These are phyloP conservation scores for Lordiphosa clarofinis DNA, from an alignment of 1,140 invertebrate species.

Conservation along the genomic window DNA sequence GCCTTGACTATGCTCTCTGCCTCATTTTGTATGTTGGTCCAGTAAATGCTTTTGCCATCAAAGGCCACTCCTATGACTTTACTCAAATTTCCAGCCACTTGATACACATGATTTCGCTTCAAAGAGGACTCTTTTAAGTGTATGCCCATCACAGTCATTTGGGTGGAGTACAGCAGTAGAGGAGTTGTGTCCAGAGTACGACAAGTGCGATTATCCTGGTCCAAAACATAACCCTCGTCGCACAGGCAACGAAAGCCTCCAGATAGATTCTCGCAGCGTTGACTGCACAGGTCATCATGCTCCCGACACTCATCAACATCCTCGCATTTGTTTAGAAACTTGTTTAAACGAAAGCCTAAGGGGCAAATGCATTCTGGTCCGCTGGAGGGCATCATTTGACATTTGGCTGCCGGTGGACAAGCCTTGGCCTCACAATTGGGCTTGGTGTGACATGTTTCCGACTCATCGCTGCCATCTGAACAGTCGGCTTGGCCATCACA, in stretches of 20 bases:
- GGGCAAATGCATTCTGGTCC: constrained; percentile 81
- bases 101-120: constrained; percentile 66
- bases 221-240: constrained; percentile 86
- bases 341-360: constrained; percentile 71
- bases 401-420: constrained; percentile 45
- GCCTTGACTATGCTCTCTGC: constrained; percentile 85
- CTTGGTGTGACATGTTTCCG: constrained; percentile 47
- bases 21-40: constrained; percentile 85
- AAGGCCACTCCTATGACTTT: constrained; percentile 85
- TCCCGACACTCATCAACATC: constrained; percentile 91
- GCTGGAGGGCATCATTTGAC: constrained; percentile 61
- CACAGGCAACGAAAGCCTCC: constrained; percentile 91
- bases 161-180: constrained; percentile 84
- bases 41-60: constrained; percentile 86
- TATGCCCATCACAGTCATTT: constrained; percentile 80
- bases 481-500: constrained; percentile 83
- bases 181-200: constrained; percentile 82
- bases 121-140: constrained; percentile 79
- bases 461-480: constrained; percentile 79
- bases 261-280: constrained; percentile 88
- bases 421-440: constrained; percentile 43
- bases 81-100: constrained; percentile 80
- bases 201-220: constrained; percentile 85
- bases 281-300: constrained; percentile 87
- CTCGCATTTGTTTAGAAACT: constrained; percentile 74